Base-by-base conservation (phyloP, 1,140 invertebrate species). In the Bombus vancouverensis region DNA sequence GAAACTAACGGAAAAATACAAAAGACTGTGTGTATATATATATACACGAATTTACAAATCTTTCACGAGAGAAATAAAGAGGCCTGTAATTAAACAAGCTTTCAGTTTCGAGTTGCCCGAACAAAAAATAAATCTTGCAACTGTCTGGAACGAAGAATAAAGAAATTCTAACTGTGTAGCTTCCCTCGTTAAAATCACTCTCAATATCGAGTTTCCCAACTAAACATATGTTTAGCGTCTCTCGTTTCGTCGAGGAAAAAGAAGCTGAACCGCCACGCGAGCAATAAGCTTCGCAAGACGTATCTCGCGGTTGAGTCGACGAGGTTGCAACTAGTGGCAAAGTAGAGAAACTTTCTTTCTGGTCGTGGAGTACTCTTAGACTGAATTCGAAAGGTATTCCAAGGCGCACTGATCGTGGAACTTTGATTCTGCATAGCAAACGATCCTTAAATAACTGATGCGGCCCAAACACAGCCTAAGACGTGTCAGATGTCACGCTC, bases 401-500 rank as follows among this genome's bases (percentile, higher is more conserved):
- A 44, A 12, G 32, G 9, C 8, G 15, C 8, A 39, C 42, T 8
- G 15, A 32, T 37, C 47, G 22, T 28, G n/a, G 34, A 74, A 75
- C 44, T 39, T 73, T 34, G 28, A 9, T 22, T 32, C 1, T 25
- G 59, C n/a, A 53, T 62, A 59, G 44, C 44, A 62, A 62, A 71
- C 44, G 44, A 57, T 62, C 62, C 70, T 68, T 80, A 73, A 75
- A 80, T 70, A 79, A 75, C 59, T 22, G 77, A 22, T 44, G 32
- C 32, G 28, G 5, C 18, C 3, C 32, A 34, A 32, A n/a, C 9
- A 18, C 10, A n/a, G 18, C 39, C 34, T 42, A 47, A 44, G 72
- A 77, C 75, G 87, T 86, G 87, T 91, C 92, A 91, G 89, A 88
- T 89, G 91, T 88, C 90, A 87, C 79, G 85, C 76, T 86, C 80